A percentile compares a stretch with the other conserved stretches of the same genome.
Conservation (phyloP, 2,797 vertebrate species). For the Melanotaenia boesemani region DNA sequence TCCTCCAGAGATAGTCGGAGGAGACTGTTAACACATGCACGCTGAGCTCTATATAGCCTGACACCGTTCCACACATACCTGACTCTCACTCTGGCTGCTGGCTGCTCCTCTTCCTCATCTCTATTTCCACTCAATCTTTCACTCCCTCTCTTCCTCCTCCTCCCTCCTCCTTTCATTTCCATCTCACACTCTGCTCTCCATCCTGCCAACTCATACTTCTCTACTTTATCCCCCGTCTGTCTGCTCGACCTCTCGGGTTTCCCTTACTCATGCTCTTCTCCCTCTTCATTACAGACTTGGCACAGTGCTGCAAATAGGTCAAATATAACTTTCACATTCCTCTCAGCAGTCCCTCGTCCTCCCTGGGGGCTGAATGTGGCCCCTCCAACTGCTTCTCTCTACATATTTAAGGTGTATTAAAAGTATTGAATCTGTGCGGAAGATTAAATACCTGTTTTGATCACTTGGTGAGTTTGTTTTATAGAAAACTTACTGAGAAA, state of each 20-base stretch:
- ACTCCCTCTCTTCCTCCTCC: neutral
- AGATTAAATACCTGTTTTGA: slow-evolving; percentile 3
- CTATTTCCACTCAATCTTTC: slow-evolving; percentile 25
- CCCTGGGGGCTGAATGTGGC: slow-evolving; percentile 59
- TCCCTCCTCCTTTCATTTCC: neutral
- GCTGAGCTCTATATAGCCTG: slow-evolving; percentile 73
- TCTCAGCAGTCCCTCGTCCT: slow-evolving; percentile 58
- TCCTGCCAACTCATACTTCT: slow-evolving; percentile 22
- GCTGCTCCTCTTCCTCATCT: slow-evolving; percentile 33
- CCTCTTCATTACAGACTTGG: slow-evolving; percentile 71
- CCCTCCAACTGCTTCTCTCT: slow-evolving; percentile 36
- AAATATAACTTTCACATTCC: slow-evolving; percentile 76
- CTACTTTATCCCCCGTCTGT: slow-evolving; percentile 1
- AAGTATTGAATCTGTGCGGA: slow-evolving; percentile 29
- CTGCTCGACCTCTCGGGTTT: slow-evolving; percentile 51
- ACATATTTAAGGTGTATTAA: slow-evolving; percentile 25
- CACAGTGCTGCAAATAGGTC: slow-evolving; percentile 66
- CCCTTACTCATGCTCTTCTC: slow-evolving; percentile 57
- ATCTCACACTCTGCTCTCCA: no score
- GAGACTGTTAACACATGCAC: slow-evolving; percentile 73
- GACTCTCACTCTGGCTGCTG: slow-evolving; percentile 21
- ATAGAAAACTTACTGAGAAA: neutral
- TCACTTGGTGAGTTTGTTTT: neutral
- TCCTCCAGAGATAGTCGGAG: slow-evolving; percentile 74
- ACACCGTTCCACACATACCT: slow-evolving; percentile 78